A percentile compares a stretch with the other conserved stretches of the same genome.
Conservation (phyloP, 1,140 invertebrate genomes). For the Bathynomus jamesi region DNA sequence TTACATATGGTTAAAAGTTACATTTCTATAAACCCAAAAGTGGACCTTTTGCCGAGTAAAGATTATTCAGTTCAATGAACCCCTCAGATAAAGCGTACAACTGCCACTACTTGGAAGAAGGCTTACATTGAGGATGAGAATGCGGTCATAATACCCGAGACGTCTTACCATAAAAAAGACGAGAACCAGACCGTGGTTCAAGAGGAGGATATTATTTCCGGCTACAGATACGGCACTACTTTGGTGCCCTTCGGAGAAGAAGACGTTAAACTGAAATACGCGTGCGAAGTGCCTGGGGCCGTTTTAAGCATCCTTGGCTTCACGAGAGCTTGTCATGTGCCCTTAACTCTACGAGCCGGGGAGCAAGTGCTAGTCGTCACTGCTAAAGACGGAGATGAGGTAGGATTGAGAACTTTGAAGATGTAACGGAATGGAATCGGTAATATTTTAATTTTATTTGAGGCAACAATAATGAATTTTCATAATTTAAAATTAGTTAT, state of each 20-base stretch:
- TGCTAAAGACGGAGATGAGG: conserved; percentile 46
- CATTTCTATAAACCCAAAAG: too few relatives aligned
- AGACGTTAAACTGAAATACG: conserved; percentile 43
- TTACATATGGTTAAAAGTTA: too few relatives aligned
- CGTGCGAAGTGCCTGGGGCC: conserved; percentile 44
- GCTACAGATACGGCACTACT: conserved; percentile 49
- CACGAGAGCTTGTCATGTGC: conserved; percentile 44
- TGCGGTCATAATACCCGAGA: conserved; percentile 40
- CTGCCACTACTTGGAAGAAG: conserved; percentile 43
- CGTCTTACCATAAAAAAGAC: conserved; percentile 47
- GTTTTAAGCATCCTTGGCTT: conserved; percentile 48
- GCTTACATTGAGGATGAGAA: conserved; percentile 43
- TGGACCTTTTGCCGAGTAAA: too few relatives aligned
- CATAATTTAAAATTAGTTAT: too few relatives aligned
- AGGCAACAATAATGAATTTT: too few relatives aligned
- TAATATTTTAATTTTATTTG: background rate
- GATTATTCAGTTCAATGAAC: too few relatives aligned
- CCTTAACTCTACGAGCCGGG: conserved; percentile 44
- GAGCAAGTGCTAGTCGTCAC: conserved; percentile 44
- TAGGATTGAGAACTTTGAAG: conserved; percentile 35
- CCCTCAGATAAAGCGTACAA: conserved; percentile 20
- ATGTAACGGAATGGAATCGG: background rate
- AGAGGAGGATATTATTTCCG: conserved; percentile 45
- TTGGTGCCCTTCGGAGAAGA: conserved; percentile 45
- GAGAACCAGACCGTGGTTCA: conserved; percentile 47